Evolutionary conservation across 2,888 invertebrate species (phyloP).

Genomic region (Mimachlamys varia): DNA sequence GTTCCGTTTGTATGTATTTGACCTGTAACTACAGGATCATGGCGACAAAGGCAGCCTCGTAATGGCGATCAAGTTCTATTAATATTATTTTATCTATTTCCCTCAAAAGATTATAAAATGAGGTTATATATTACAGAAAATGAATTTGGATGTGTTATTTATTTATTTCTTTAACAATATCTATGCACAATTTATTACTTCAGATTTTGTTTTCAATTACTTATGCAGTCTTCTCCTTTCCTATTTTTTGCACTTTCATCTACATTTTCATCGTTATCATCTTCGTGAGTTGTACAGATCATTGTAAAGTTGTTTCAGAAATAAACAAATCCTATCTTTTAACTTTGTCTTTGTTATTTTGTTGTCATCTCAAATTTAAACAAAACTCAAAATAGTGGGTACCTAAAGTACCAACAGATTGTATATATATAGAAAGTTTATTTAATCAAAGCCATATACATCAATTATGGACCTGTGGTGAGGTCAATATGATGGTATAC

Average conservation of each 20-base stretch:
- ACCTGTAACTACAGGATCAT: no score
- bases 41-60: no score
- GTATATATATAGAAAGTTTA: no score
- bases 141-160: neutral
- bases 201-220: neutral
- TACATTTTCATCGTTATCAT: neutral
- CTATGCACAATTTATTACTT: constrained; percentile 6
- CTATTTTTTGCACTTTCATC: constrained; percentile 6
- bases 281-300: constrained; percentile 28
- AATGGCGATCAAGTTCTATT: no score
- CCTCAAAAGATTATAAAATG: neutral
- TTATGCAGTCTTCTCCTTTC: constrained; percentile 7
- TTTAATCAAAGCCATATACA: no score
- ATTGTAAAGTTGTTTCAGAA: constrained; percentile 24
- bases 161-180: neutral
- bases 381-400: no score
- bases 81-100: neutral
- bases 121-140: neutral
- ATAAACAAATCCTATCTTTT: constrained; percentile 31
- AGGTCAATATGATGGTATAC: no score
- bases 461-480: no score
- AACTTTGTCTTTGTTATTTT: neutral
- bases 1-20: no score
- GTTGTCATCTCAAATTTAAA: neutral
- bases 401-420: no score